A percentile compares a stretch with the other conserved stretches of the same genome.
Evolutionary conservation across 2,113 vertebrate species (phyloP).

Genomic region (Pimephales promelas): DNA sequence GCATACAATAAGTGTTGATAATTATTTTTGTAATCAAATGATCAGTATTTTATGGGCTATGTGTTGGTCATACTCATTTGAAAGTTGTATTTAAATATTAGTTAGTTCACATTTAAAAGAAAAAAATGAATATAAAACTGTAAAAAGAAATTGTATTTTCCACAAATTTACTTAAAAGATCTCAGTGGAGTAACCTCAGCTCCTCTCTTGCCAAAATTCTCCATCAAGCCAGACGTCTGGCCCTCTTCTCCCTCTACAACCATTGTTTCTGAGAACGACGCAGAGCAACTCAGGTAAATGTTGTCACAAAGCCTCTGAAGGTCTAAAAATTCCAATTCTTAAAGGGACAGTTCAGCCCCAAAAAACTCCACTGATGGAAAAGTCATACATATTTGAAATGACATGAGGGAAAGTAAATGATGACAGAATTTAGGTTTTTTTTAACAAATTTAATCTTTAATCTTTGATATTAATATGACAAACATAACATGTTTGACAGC

Average conservation of each 20-base stretch:
- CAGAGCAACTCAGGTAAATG: conserved; percentile 58
- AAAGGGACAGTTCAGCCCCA: too few relatives aligned
- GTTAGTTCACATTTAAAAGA: too few relatives aligned
- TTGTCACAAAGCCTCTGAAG: not conserved
- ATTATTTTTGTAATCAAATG: not conserved
- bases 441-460: not conserved
- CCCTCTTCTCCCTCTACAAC: conserved; percentile 10
- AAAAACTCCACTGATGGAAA: too few relatives aligned
- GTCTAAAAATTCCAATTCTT: too few relatives aligned
- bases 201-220: conserved; percentile 13
- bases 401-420: not conserved
- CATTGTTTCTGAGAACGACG: conserved; percentile 43
- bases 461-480: not conserved
- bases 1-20: not conserved
- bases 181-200: conserved; percentile 26
- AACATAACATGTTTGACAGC: conserved; percentile 2
- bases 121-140: too few relatives aligned
- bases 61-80: not conserved
- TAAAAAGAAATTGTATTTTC: not conserved
- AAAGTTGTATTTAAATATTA: too few relatives aligned
- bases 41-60: not conserved
- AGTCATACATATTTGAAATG: too few relatives aligned
- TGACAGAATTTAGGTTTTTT: not conserved
- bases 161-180: not conserved
- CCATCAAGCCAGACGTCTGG: conserved; percentile 31